Base-by-base conservation (phyloP, 1,140 invertebrate species). In the Reticulitermes speratus region DNA sequence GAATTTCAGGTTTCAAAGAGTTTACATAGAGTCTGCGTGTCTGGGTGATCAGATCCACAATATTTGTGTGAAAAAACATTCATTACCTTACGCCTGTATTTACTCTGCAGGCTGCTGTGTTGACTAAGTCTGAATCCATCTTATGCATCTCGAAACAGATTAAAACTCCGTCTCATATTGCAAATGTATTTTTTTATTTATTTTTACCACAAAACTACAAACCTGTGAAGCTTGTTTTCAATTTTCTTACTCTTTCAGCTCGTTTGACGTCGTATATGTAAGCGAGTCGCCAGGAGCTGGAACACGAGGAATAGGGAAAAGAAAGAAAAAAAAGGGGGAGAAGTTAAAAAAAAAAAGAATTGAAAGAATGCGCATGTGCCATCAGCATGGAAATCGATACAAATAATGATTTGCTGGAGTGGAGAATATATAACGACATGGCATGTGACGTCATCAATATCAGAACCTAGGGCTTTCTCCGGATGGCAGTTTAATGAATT, bases 331-430 rank as follows among this genome's bases (percentile, higher is more conserved):
- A 86, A 81, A 82, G 44, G 44, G 65, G n/a, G 59, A 44, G 44
- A 82, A 44, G n/a, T 8, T 30, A n/a, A 75, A 30, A 30, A 30
- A 69, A 75, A 75, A 45, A 65, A 83, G 44, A 84, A 84, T 65
- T 83, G 83, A 65, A 84, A 86, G 86, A 86, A 84, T 84, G 83
- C 86, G 86, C 86, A 86, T 86, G 86, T 45, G 83, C 86, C 82
- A 84, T 86, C 83, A 84, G 82, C 45, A 86, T 48, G 30, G 45
- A 82, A 82, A 82, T 86, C 86, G 86, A 86, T 86, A 86, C 86
- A 86, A 86, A 86, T 86, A 86, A 86, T 86, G 86, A 86, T 86
- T 86, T 86, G 81, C 83, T 84, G 86, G 86, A 86, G 83, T 86
- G 86, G 75, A 52, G 86, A 86, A 86, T 86, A 81, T 86, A 83